Base-by-base conservation (phyloP, 2,797 vertebrate genomes). In the Galago senegalensis region DNA sequence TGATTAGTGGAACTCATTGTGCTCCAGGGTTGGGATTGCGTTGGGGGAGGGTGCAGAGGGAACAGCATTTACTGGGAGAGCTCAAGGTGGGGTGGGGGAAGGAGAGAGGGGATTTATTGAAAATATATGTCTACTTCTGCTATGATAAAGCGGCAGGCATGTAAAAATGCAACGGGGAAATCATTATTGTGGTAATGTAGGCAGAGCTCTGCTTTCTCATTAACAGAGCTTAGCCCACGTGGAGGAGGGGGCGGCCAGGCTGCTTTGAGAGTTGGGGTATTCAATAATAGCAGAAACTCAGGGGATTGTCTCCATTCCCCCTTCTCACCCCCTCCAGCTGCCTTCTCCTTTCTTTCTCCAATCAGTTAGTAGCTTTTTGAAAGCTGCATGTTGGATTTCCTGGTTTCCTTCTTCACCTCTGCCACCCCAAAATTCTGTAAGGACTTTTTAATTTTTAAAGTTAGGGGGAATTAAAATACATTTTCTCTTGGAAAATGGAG, bases 81-180 rank as follows among this genome's bases (percentile, higher is more conserved):
- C 96, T 91, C 1, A 92, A 58, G 93, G 67, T 94, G 86, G 94
- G 91, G 93, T 91, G 95, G 96, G 94, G 94, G 77, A 75, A 86
- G 93, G 84, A 92, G 81, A 85, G 93, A 96, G 94, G 84, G 96
- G 97, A 93, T 97, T 98, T 97, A 97, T 96, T 97, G 97, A 96
- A 97, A 97, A 97, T 97, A 96, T 97, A 97, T 90, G 96, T 98
- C 96, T 97, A 98, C 93, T 85, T 92, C 89, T 95, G 89, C 65
- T 46, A 16, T 79, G 67, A 97, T 95, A 96, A 98, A 97, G 89
- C 91, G 77, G 93, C 67, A 87, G 92, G 96, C 89, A 76, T 0
- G 12, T 79, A 97, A 97, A 96, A 95, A 95, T 0, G 13, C 91
- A 95, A 20, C 92, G 79, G 85, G 89, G 85, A 98, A 96, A 86